Evolutionary conservation across 2,113 vertebrate species (phyloP).

Genomic region (Bambusicola thoracicus): DNA sequence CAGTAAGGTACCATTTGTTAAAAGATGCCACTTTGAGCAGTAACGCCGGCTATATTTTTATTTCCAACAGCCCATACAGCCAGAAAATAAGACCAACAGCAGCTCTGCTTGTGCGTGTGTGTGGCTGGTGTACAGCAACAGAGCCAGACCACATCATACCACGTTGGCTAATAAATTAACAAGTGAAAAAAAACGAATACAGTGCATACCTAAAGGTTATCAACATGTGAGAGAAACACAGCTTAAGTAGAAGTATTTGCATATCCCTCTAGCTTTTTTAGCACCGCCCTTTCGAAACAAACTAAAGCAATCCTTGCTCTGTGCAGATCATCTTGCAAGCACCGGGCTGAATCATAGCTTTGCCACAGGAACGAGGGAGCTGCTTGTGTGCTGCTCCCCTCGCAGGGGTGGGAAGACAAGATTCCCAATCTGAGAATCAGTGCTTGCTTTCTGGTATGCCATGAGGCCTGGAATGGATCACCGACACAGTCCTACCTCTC

Average conservation of each 20-base stretch:
- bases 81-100: constrained; percentile 51
- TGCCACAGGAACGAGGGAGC: background rate
- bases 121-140: constrained; percentile 8
- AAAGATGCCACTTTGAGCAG: background rate
- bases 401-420: background rate
- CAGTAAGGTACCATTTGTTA: background rate
- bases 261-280: constrained; percentile 36
- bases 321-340: background rate
- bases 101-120: background rate
- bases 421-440: background rate
- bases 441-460: background rate
- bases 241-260: constrained; percentile 34
- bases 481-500: background rate
- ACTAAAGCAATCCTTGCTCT: background rate
- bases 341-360: background rate
- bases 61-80: constrained; percentile 54
- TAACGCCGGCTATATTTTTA: constrained; percentile 46
- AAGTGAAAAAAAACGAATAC: constrained; percentile 50
- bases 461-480: background rate
- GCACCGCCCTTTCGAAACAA: constrained; percentile 17
- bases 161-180: constrained; percentile 53
- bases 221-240: constrained; percentile 41
- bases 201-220: constrained; percentile 49
- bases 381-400: background rate
- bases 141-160: background rate